Base-by-base conservation (phyloP, 2,888 invertebrate genomes). In the Mythimna vitellina region DNA sequence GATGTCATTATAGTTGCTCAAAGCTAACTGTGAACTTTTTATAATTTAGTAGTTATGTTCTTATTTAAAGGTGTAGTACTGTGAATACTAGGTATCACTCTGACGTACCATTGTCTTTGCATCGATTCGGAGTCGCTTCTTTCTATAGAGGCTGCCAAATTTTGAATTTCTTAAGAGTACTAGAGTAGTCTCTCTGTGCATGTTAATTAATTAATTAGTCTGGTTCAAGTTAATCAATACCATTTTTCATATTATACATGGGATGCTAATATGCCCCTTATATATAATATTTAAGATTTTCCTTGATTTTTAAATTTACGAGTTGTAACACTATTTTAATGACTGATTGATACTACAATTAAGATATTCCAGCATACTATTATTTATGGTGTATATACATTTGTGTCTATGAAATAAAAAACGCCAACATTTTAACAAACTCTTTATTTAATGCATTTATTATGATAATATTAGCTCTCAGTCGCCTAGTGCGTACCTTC, bases 401-500 rank as follows among this genome's bases (percentile, higher is more conserved):
- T n/a, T 35, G 9, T 54, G 35, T 64, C 63, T 58, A 35, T 49
- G 20, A 73, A 85, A 83, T 78, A 89, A 90, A 92, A 92, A 93
- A 87, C 88, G 80, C 74, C 85, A 84, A 88, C 83, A 87, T 92
- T 93, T 95, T 96, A 96, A 96, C 95, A 96, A 96, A 95, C 92
- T 93, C 92, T 95, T 96, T 94, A 95, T 95, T 95, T 94, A 94
- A 96, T 95, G 95, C 95, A 94, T 95, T 95, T 94, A 94, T 94
- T 93, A 96, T 94, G 95, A 94, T 95, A 95, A 93, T 95, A 94
- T 95, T 96, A 96, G 96, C 95, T 96, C 93, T 95, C 96, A 95
- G 96, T 96, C 96, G 95, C 96, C 96, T 96, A 95, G 94, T 95
- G 95, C 95, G 95, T 95, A 96, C 95, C 95, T 93, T 96, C 95